Evolutionary conservation across 2,888 invertebrate species (phyloP).

Genomic region (Ochropleura plecta): DNA sequence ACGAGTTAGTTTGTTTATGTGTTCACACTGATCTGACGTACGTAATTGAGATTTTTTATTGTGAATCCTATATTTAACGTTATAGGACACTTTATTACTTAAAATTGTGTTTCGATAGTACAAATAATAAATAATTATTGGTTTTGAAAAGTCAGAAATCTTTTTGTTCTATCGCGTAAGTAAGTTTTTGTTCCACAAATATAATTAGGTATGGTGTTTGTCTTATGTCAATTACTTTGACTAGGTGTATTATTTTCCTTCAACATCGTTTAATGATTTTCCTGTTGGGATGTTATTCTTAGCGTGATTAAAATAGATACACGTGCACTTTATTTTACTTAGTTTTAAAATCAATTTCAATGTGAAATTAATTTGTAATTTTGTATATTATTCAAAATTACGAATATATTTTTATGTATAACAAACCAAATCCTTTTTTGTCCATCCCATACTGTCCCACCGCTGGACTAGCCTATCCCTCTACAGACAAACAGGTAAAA

Average conservation of each 20-base stretch:
- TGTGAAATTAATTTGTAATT: no score
- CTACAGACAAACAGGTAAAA: neutral
- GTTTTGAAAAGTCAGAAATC: neutral
- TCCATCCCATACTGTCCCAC: neutral
- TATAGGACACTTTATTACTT: neutral
- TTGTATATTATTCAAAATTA: no score
- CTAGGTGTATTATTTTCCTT: constrained; percentile 33
- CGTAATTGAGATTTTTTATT: neutral
- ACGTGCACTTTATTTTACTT: neutral
- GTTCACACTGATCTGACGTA: constrained; percentile 24
- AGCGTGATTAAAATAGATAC: constrained; percentile 13
- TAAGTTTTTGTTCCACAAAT: constrained; percentile 32
- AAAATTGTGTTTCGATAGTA: neutral
- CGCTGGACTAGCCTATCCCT: neutral
- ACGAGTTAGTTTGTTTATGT: constrained; percentile 27
- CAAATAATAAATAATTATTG: constrained; percentile 1
- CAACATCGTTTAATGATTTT: constrained; percentile 26
- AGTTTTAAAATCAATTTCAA: neutral
- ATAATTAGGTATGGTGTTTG: constrained; percentile 16
- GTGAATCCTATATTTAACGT: neutral
- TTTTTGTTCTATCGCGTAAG: constrained; percentile 9
- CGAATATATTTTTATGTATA: no score
- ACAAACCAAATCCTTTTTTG: neutral
- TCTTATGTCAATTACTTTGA: constrained; percentile 23
- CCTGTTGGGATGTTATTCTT: constrained; percentile 30